Evolutionary conservation across 37 sponge, comb jelly and placozoan species (phyloP).

Genomic region (Oscarella lobularis): DNA sequence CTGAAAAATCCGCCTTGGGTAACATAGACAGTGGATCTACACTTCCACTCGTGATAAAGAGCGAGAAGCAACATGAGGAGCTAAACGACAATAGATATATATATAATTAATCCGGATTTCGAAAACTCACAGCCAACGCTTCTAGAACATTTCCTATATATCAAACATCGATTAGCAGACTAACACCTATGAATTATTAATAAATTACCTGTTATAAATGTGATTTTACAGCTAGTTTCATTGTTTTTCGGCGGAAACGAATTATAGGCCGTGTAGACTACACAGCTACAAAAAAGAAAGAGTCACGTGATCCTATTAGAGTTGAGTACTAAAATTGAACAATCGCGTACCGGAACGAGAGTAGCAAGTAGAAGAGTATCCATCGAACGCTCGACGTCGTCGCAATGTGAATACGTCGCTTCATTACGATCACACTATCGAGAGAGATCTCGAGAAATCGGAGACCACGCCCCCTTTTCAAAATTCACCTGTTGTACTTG

Average conservation of each 20-base stretch:
- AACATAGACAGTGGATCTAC: neutral
- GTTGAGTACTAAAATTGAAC: neutral
- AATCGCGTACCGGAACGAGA: neutral
- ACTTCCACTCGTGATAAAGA: neutral
- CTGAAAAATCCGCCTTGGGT: constrained; percentile 1
- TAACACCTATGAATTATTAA: no score
- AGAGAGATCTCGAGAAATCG: neutral
- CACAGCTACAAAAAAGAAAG: neutral
- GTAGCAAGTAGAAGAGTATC: neutral
- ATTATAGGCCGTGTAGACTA: neutral
- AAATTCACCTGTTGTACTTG: neutral
- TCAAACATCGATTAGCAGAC: no score
- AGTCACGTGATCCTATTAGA: neutral
- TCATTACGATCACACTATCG: neutral
- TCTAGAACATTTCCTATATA: no score
- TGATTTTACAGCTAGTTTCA: neutral
- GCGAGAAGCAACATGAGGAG: neutral
- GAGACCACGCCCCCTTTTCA: neutral
- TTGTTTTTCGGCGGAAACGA: neutral
- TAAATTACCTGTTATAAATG: neutral
- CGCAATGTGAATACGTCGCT: neutral
- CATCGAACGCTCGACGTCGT: neutral
- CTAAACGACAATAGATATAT: no score
- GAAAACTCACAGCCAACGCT: no score
- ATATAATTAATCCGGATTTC: no score